Percentiles rank a stretch among this genome's conserved stretches.
phyloP scores from a whole-genome alignment of 2,888 invertebrate genomes.

The Drosophila quasianomalipes region DNA sequence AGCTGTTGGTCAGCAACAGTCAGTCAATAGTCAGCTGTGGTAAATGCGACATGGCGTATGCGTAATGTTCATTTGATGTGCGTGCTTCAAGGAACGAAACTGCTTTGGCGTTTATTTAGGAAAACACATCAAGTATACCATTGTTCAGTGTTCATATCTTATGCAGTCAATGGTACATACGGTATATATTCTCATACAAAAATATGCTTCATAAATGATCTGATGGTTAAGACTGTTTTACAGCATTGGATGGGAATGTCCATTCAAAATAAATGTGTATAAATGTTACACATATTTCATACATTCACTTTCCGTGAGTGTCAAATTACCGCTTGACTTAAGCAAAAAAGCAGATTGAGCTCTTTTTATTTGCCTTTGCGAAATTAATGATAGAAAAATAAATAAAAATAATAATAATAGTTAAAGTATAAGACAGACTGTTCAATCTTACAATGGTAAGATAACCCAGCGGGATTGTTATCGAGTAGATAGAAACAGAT shows the following conservation, averaged over 20 bases:
- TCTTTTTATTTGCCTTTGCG: not conserved
- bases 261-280: not conserved
- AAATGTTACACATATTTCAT: not conserved
- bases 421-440: too few species aligned
- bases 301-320: not conserved
- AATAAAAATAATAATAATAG: not conserved
- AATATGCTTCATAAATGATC: not conserved
- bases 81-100: conserved; percentile 57
- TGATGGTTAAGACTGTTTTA: not conserved
- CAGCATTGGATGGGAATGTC: not conserved
- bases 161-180: conserved; percentile 1
- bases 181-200: not conserved
- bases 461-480: too few species aligned
- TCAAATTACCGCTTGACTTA: not conserved
- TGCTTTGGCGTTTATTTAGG: conserved; percentile 48
- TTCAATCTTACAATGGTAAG: too few species aligned
- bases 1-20: conserved; percentile 20
- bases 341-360: not conserved
- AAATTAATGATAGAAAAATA: not conserved
- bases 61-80: conserved; percentile 77
- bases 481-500: too few species aligned
- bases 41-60: conserved; percentile 64
- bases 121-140: conserved; percentile 24
- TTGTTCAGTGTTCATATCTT: conserved; percentile 18
- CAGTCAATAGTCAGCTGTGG: not conserved